These are phyloP conservation scores for Drosophila prosaltans DNA, from an alignment of 1,140 invertebrate species.

Conservation along the genomic window DNA sequence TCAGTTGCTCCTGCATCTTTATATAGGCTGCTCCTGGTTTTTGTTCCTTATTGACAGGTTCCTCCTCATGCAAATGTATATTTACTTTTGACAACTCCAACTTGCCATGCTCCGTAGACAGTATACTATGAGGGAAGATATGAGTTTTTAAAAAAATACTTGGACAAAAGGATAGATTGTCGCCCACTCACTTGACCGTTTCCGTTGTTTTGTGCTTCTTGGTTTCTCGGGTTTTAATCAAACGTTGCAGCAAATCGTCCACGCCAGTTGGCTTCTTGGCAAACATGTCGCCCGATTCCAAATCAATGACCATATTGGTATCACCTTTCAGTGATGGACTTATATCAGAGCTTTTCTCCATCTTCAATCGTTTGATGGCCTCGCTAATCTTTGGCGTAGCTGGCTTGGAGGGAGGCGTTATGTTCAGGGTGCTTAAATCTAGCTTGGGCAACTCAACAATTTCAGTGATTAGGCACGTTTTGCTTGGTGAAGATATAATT, in stretches of 20 bases:
- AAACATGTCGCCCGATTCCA: slow-evolving; percentile 81
- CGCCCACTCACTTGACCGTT: slow-evolving; percentile 70
- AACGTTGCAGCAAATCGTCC: slow-evolving; percentile 84
- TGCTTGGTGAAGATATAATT: slow-evolving; percentile 32
- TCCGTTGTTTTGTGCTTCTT: slow-evolving; percentile 71
- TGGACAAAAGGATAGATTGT: slow-evolving; percentile 32
- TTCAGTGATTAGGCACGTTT: slow-evolving; percentile 60
- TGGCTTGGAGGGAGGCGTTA: slow-evolving; percentile 55
- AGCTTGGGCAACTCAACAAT: slow-evolving; percentile 70
- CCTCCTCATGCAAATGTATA: slow-evolving; percentile 61
- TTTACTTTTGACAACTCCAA: slow-evolving; percentile 81
- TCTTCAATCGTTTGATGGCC: slow-evolving; percentile 48
- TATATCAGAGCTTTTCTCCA: slow-evolving; percentile 54
- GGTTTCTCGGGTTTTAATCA: slow-evolving; percentile 84
- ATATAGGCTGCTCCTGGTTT: slow-evolving; percentile 86
- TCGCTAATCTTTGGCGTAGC: slow-evolving; percentile 55
- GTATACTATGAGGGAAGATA: slow-evolving; percentile 35
- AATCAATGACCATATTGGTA: slow-evolving; percentile 85
- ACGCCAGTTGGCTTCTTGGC: slow-evolving; percentile 83
- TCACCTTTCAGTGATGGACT: slow-evolving; percentile 83
- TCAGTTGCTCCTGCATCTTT: slow-evolving; percentile 85
- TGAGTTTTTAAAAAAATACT: neutral
- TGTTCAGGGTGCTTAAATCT: slow-evolving; percentile 60
- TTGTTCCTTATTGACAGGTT: slow-evolving; percentile 76
- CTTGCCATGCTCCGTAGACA: slow-evolving; percentile 78